Base-by-base conservation (phyloP, 2,888 invertebrate genomes). In the Hypena proboscidalis region DNA sequence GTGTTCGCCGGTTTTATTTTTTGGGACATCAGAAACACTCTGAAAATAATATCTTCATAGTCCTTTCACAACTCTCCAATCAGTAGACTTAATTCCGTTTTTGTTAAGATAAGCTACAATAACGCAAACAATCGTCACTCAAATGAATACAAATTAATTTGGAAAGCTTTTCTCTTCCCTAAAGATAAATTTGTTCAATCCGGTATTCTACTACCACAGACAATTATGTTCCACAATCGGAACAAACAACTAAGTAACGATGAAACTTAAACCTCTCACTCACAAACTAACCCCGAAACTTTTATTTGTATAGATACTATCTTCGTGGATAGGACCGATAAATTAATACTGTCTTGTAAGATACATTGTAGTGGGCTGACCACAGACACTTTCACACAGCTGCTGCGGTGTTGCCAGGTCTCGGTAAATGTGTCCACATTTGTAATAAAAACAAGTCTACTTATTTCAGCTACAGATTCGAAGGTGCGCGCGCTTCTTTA, bases 321-420 rank as follows among this genome's bases (percentile, higher is more conserved):
- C 26, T 54, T 48, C 43, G 45, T 50, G 42, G 53, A 47, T 54
- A 51, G 42, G 48, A 48, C 41, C 58, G 45, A 67, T 71, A 71
- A 67, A 71, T 69, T 67, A 58, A 46, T 55, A 42, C 54, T 59
- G 61, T 63, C 68, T 55, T 46, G 36, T 44, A 38, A 61, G 59
- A 63, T 62, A 58, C 53, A 58, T 62, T 58, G 44, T 43, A 36
- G 42, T 56, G 43, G 26, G 43, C 21, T 63, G 47, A 50, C 43
- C 50, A 41, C 58, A 41, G 30, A 40, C 51, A 45, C 37, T 64
- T 52, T 40, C 11, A n/a, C 20, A n/a, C 38, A 52, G 43, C 30
- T 49, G 48, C 40, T 36, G n/a, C 2, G 5, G 19, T 26, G n/a
- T 43, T 54, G 31, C 35, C 26, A 30, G 11, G 3, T 1, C 14